Base-by-base conservation (phyloP, 2,888 invertebrate genomes). In the Eupithecia subfuscata region DNA sequence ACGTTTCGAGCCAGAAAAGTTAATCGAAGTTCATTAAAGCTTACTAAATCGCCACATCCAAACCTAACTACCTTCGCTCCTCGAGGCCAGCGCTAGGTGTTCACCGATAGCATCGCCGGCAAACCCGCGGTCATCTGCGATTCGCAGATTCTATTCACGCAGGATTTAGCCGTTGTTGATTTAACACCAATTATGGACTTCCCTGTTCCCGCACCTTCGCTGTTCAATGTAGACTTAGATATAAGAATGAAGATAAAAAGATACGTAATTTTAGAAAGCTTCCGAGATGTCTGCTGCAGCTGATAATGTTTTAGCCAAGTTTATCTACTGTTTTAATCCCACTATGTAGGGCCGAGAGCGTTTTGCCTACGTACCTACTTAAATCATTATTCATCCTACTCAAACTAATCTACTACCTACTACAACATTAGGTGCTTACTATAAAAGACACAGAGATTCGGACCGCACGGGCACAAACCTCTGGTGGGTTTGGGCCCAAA, bases 111-210 rank as follows among this genome's bases (percentile, higher is more conserved):
- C 89, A 94, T 95, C 94, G 82, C 86, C 87, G 85, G 86, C 89
- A 25, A 60, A 25, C 92, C 91, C 85, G 88, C 91, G 94, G 93
- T 92, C 94, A 94, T 94, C 94, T 89, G 90, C 87, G 94, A 94
- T 94, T 88, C 89, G 83, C 84, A 92, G 94, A 94, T 94, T 94
- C 94, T 91, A 91, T 93, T 93, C 93, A 92, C 93, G 92, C 91
- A 89, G 91, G 91, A 92, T 92, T 92, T 91, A 92, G 90, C 90
- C 89, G 88, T 92, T 93, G 94, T 95, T 94, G 94, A 95, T 93
- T 94, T 94, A 94, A 92, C 92, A 92, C 94, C 94, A 94, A 94
- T 95, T 94, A 95, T 93, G 93, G 94, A 84, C 94, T 95, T 95
- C 94, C 94, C 91, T 87, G 91, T 93, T 90, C 85, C 82, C 63